These are phyloP conservation scores for Phania funesta DNA, from an alignment of 2,888 invertebrate genomes.

Conservation along the genomic window DNA sequence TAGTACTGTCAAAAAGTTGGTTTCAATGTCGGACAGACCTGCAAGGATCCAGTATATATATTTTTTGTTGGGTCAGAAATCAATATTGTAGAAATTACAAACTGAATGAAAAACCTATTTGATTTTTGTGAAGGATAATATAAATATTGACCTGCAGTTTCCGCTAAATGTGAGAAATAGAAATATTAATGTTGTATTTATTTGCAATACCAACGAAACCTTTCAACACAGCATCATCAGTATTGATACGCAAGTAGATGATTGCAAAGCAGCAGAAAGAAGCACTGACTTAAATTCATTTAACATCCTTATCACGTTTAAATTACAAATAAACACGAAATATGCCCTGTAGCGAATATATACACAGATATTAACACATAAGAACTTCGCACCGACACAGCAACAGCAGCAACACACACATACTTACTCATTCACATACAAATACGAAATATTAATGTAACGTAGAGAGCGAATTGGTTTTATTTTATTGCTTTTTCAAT, in stretches of 20 bases:
- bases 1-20: too few relatives aligned
- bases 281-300: conserved; percentile 49
- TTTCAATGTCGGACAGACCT: too few relatives aligned
- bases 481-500: not conserved
- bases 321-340: conserved; percentile 62
- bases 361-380: conserved; percentile 15
- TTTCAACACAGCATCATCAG: not conserved
- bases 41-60: too few relatives aligned
- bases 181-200: conserved; percentile 5
- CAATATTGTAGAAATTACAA: too few relatives aligned
- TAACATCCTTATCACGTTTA: conserved; percentile 60
- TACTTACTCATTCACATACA: not conserved
- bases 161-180: not conserved
- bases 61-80: too few relatives aligned
- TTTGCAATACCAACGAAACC: conserved; percentile 2
- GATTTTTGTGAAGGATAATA: conserved; percentile 16
- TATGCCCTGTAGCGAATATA: conserved; percentile 61
- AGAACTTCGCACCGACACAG: not conserved
- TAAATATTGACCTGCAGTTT: conserved; percentile 13
- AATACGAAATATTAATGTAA: not conserved
- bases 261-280: not conserved
- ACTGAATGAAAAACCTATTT: not conserved
- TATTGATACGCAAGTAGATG: not conserved
- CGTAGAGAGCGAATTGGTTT: conserved; percentile 7
- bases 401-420: not conserved